Evolutionary conservation across 2,797 vertebrate species (phyloP).

Genomic region (Labroides dimidiatus): DNA sequence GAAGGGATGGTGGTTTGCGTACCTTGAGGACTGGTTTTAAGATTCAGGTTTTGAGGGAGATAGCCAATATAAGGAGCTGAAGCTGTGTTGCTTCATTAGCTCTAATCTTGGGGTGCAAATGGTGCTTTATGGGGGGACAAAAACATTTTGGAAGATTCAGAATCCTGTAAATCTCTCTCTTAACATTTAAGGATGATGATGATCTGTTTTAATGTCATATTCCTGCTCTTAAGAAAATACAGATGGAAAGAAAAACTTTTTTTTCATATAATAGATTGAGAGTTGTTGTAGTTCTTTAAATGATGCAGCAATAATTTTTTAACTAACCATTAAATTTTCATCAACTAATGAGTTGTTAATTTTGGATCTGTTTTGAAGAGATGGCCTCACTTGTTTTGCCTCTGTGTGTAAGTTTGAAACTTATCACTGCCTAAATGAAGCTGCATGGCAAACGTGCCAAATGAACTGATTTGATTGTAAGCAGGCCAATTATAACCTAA

Average conservation of each 20-base stretch:
- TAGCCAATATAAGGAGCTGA: conserved; percentile 3
- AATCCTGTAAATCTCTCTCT: conserved; percentile 17
- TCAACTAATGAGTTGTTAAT: conserved; percentile 3
- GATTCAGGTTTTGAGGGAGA: conserved; percentile 10
- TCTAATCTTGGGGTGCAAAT: conserved; percentile 38
- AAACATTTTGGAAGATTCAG: conserved; percentile 14
- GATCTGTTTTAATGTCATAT: conserved; percentile 1
- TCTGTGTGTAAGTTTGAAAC: conserved; percentile 37
- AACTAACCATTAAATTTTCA: not conserved
- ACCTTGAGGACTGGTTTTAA: not conserved
- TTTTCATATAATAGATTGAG: not conserved
- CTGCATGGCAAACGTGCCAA: conserved; percentile 58
- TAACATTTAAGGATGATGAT: conserved; percentile 3
- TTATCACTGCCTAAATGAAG: conserved; percentile 61
- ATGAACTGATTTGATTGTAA: conserved; percentile 71
- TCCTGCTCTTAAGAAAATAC: conserved; percentile 15
- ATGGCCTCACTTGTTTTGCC: conserved; percentile 12
- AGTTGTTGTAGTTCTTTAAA: not conserved
- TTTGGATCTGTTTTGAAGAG: not conserved
- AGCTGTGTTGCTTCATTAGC: conserved; percentile 30
- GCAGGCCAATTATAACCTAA: conserved; percentile 76
- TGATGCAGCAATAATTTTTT: not conserved
- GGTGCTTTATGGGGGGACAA: conserved; percentile 9
- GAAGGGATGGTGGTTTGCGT: conserved; percentile 20
- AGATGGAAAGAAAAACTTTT: too few species aligned